Conservation (phyloP, 2,888 invertebrate species). For the Meganola albula region DNA sequence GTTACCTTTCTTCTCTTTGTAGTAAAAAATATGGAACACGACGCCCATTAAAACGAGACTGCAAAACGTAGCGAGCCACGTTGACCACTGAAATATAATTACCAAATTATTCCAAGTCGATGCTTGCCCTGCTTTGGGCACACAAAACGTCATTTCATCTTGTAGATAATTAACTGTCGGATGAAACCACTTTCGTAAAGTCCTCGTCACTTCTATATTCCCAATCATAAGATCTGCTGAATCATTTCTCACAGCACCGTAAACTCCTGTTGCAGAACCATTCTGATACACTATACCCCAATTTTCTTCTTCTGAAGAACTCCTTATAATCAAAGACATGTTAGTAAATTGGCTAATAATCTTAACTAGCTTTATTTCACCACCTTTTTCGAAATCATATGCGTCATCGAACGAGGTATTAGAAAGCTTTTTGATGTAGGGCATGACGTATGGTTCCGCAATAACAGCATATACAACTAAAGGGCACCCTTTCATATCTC, state of each 20-base stretch:
- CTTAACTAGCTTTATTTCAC: slow-evolving; percentile 66
- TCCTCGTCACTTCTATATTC: slow-evolving; percentile 66
- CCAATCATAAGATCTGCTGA: slow-evolving; percentile 61
- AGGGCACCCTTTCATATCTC: slow-evolving; percentile 62
- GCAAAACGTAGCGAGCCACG: slow-evolving; percentile 59
- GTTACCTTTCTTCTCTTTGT: slow-evolving; percentile 45
- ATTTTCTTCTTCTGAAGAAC: slow-evolving; percentile 55
- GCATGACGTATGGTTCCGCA: slow-evolving; percentile 70
- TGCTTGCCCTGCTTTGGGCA: slow-evolving; percentile 59
- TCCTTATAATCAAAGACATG: slow-evolving; percentile 58
- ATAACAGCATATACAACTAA: slow-evolving; percentile 60
- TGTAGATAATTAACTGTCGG: slow-evolving; percentile 68
- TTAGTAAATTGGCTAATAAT: slow-evolving; percentile 67
- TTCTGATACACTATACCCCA: slow-evolving; percentile 57
- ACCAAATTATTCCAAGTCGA: slow-evolving; percentile 68
- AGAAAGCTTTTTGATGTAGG: slow-evolving; percentile 44
- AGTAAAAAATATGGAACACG: slow-evolving; percentile 58
- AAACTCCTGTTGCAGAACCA: slow-evolving; percentile 62
- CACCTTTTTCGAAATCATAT: slow-evolving; percentile 57
- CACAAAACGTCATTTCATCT: slow-evolving; percentile 72
- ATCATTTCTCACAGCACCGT: slow-evolving; percentile 46
- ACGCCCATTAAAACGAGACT: slow-evolving; percentile 55
- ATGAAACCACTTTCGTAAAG: slow-evolving; percentile 62
- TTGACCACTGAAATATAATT: slow-evolving; percentile 68
- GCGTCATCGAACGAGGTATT: slow-evolving; percentile 46